Conservation (phyloP, 2,113 vertebrate genomes). For the Nymphicus hollandicus region DNA sequence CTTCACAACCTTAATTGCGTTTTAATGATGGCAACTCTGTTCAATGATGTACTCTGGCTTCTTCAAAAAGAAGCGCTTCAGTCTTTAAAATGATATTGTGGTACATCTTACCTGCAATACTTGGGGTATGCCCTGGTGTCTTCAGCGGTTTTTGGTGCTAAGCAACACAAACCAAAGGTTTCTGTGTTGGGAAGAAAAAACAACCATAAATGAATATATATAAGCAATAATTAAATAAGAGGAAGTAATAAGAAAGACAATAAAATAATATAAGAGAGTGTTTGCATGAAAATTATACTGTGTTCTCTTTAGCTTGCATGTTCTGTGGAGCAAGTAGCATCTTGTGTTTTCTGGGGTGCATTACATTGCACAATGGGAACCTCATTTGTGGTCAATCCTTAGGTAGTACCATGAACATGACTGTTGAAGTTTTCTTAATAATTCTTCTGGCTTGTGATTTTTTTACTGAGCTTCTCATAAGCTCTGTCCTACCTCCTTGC, state of each 20-base stretch:
- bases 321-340: not conserved
- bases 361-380: not conserved
- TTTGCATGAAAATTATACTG: not conserved
- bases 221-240: not conserved
- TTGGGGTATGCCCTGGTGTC: not conserved
- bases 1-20: constrained; percentile 21
- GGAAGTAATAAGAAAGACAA: not conserved
- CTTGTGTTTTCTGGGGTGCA: not conserved
- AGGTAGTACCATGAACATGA: not conserved
- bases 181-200: not conserved
- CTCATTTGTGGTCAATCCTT: not conserved
- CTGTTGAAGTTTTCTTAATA: not conserved
- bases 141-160: not conserved
- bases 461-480: not conserved
- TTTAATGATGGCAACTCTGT: constrained; percentile 32
- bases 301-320: not conserved
- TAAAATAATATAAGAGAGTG: not conserved
- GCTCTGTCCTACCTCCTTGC: not conserved
- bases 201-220: not conserved
- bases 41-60: not conserved
- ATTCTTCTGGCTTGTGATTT: not conserved
- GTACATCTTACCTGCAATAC: not conserved
- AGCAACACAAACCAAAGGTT: not conserved
- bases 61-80: not conserved
- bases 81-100: not conserved